phyloP scores from a whole-genome alignment of 2,113 vertebrate species.

The Cricetomys ansorgei region DNA sequence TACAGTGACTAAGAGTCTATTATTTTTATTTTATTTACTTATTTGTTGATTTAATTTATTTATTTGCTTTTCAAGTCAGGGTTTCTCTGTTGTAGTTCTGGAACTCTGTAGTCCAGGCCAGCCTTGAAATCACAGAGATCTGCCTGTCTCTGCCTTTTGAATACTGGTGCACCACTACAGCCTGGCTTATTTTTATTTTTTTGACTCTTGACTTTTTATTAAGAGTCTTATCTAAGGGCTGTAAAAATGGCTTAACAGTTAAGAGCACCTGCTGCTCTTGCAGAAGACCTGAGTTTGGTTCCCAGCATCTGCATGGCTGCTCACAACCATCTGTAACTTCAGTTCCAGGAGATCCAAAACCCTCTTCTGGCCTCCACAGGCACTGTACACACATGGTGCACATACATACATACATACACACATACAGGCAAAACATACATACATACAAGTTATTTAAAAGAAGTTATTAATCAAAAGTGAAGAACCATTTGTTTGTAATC shows the following conservation, averaged over 20 bases:
- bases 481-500: background rate
- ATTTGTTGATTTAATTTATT: no score
- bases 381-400: background rate
- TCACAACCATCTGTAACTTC: background rate
- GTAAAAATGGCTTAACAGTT: background rate
- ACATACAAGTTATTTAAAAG: background rate
- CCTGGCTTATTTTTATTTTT: background rate
- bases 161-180: no score
- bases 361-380: background rate
- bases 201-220: background rate
- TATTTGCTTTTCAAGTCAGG: no score
- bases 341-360: background rate
- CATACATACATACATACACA: background rate
- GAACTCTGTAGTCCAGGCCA: no score
- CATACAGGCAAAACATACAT: background rate
- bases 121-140: no score
- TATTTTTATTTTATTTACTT: background rate
- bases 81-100: no score
- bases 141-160: no score
- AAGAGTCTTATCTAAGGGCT: background rate
- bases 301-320: background rate
- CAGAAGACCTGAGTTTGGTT: background rate
- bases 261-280: background rate
- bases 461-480: conserved; percentile 26
- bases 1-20: background rate